Evolutionary conservation across 2,888 invertebrate genomes (phyloP), one percentile per base, ranked within the genome.

Genomic region (Drosophila birchii): DNA sequence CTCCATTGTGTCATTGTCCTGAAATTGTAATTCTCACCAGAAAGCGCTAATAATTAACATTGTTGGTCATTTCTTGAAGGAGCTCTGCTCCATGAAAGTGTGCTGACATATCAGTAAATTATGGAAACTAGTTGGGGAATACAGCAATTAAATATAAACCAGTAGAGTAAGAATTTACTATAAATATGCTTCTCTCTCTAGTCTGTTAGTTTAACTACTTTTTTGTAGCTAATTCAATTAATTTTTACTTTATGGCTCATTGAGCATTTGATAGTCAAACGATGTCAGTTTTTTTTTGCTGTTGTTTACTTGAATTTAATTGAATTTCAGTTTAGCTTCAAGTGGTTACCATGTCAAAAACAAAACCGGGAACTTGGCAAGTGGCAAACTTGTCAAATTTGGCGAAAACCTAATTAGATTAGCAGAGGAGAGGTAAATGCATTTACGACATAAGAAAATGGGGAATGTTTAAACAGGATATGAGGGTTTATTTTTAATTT

Each of bases 1-100:
- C 29, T 36, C 76, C 67, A 87, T 84, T 84, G 87, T 84, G 75
- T 78, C 66, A 36, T 68, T 68, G 82, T 66, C 70, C 59, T 74
- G 74, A 70, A 85, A 79, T 72, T 75, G 75, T 70, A 74, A 73
- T 70, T 51, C 61, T 64, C 58, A 71, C 57, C 53, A 56, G 68
- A 73, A 76, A 74, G 75, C 49, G 53, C 51, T 55, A 54, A 44
- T 77, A 82, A 86, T 77, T 78, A 77, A 71, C 58, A 57, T 57
- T 34, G 56, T 56, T 41, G 39, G 26, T 12, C 43, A 38, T 34
- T 26, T 34, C 5, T 23, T 16, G 43, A 47, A 47, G 16, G 32
- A 39, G 44, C 7, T 66, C 8, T n/a, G 20, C 34, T 14, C 12
- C 18, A 38, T 9, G 26, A 39, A 47, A 18, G 29, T 20, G 49